Evolutionary conservation across 1,140 invertebrate genomes (phyloP), one percentile per base, ranked within the genome.

Genomic region (Glomeris maerens): DNA sequence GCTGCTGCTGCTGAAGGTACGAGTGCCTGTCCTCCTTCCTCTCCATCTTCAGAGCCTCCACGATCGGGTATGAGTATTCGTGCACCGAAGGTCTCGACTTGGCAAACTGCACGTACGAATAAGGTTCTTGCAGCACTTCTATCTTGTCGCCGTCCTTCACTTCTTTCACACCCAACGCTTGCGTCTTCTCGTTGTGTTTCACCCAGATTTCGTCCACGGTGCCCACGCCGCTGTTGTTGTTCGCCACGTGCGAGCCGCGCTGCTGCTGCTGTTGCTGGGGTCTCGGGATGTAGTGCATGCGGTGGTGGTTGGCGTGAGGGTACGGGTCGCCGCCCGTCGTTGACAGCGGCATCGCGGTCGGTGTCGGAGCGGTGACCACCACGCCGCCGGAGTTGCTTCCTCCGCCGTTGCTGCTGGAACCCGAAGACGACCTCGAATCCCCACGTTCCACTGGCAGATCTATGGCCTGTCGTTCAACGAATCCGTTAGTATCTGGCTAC

Each of bases 51-150:
- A 58, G 53, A 38, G 59, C 77, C 29, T 82, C 79, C 51, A 84
- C 74, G 52, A 78, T 73, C 1, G 84, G 83, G 69, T 88, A 88
- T 50, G 81, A 78, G 66, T 88, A 89, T 47, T 89, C 84, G 60
- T 86, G 83, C 41, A 80, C 74, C 41, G 80, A 73, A 20, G 57
- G 57, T 50, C 63, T 62, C 54, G 64, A 65, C 49, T 65, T 66
- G 26, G 81, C 81, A 60, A 92, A 75, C 60, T 89, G 84, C 38
- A 92, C 86, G 62, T 92, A 92, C 17, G 84, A 81, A 67, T 86
- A 84, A 57, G 75, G 77, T 56, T 83, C 79, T 39, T 53, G 47
- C 23, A 49, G 45, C 31, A 58, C 53, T 48, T 58, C 54, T 26
- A 57, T 54, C 44, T 58, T 60, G 27, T 60, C 59, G 49, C 39